Percentiles rank a stretch among this genome's conserved stretches.
phyloP scores from a whole-genome alignment of 2,888 invertebrate genomes.

The Plebejus argus region DNA sequence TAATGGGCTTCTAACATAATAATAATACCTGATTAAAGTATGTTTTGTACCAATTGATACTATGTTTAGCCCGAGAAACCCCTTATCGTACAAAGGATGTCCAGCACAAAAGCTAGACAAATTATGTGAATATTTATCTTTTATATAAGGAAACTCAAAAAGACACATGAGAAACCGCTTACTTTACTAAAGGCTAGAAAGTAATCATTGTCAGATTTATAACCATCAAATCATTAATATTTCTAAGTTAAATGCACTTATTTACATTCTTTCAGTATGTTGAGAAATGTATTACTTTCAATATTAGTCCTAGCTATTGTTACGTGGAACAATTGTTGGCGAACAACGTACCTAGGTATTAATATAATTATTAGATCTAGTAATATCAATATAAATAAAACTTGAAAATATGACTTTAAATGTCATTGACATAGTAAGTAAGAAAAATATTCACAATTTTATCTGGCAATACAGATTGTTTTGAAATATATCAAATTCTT shows the following conservation, averaged over 20 bases:
- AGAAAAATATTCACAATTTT: slow-evolving; percentile 81
- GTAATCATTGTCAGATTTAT: slow-evolving; percentile 66
- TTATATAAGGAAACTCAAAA: slow-evolving; percentile 61
- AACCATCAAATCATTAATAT: slow-evolving; percentile 67
- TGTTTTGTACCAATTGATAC: slow-evolving; percentile 71
- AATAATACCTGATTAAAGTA: slow-evolving; percentile 55
- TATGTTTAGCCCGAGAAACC: slow-evolving; percentile 63
- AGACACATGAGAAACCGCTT: slow-evolving; percentile 66
- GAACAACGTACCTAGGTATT: slow-evolving; percentile 63
- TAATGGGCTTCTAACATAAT: slow-evolving; percentile 71
- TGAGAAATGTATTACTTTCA: slow-evolving; percentile 62
- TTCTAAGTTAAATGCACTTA: slow-evolving; percentile 76
- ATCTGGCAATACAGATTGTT: slow-evolving; percentile 81
- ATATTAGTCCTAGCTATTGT: slow-evolving; percentile 55
- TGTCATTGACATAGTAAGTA: slow-evolving; percentile 75
- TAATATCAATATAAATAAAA: slow-evolving; percentile 70
- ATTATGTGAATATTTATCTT: slow-evolving; percentile 67
- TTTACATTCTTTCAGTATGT: slow-evolving; percentile 67
- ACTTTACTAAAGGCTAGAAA: slow-evolving; percentile 68
- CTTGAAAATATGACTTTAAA: slow-evolving; percentile 75
- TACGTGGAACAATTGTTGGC: slow-evolving; percentile 63
- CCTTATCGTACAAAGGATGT: slow-evolving; percentile 75
- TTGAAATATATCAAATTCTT: slow-evolving; percentile 74
- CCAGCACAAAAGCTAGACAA: slow-evolving; percentile 67
- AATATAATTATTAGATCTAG: slow-evolving; percentile 73